Percentiles rank a stretch among this genome's conserved stretches.
These are phyloP conservation scores for Hirtodrosophila cameraria DNA, from an alignment of 2,888 invertebrate genomes.

Conservation along the genomic window DNA sequence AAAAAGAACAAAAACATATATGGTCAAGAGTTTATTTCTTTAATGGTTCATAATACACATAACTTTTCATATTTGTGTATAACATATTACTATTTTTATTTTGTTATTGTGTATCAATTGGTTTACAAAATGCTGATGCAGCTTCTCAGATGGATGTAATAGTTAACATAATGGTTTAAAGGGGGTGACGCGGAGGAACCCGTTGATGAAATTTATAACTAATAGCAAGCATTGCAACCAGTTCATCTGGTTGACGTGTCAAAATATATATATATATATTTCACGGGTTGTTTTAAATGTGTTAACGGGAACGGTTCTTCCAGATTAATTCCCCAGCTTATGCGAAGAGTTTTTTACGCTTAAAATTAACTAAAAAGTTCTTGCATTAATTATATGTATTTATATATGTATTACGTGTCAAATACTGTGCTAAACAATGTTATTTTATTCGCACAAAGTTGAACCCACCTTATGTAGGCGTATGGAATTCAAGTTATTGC, in stretches of 20 bases:
- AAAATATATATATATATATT: no score
- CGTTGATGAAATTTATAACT: conserved; percentile 22
- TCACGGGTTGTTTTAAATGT: neutral
- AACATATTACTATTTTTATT: conserved; percentile 34
- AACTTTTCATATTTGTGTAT: conserved; percentile 22
- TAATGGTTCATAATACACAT: conserved; percentile 27
- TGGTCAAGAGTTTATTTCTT: conserved; percentile 45
- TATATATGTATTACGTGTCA: neutral
- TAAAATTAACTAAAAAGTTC: conserved; percentile 40
- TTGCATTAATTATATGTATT: neutral
- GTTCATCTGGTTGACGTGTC: conserved; percentile 6
- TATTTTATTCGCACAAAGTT: neutral
- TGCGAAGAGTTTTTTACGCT: conserved; percentile 10
- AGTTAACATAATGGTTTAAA: conserved; percentile 2
- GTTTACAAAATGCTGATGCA: conserved; percentile 22
- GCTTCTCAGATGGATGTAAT: conserved; percentile 9
- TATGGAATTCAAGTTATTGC: conserved; percentile 32
- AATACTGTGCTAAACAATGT: neutral
- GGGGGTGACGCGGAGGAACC: no score
- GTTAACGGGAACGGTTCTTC: conserved; percentile 1
- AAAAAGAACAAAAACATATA: conserved; percentile 4
- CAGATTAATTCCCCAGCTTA: conserved; percentile 16
- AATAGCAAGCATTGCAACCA: conserved; percentile 30
- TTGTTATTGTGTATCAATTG: conserved; percentile 4
- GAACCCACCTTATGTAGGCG: conserved; percentile 40